Conservation (phyloP, 2,888 invertebrate species). For the Deroplatys truncata region DNA sequence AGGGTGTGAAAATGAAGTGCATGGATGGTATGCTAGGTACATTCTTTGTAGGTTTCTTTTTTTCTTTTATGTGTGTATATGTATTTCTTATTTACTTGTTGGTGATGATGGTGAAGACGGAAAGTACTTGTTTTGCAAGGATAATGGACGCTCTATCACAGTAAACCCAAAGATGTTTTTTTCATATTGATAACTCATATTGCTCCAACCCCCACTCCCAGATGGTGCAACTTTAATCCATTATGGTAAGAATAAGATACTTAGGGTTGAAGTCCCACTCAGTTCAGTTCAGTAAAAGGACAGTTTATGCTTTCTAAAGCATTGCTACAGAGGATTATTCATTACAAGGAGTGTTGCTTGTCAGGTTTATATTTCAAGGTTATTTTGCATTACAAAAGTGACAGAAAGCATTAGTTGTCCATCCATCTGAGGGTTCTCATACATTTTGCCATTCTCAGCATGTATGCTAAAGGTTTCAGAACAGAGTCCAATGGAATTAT, state of each 20-base stretch:
- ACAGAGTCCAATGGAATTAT: not conserved
- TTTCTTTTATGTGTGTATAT: not conserved
- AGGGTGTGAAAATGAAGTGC: not conserved
- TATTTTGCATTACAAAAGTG: not conserved
- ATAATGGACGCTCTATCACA: not conserved
- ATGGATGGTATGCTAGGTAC: not conserved
- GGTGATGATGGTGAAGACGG: not conserved
- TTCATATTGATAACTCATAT: not conserved
- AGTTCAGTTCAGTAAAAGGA: not conserved
- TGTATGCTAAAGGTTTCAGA: not conserved
- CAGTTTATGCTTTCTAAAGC: not conserved
- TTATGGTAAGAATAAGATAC: not conserved
- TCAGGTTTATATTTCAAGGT: not conserved
- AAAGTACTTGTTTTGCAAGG: not conserved
- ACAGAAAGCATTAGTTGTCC: slow-evolving; percentile 9
- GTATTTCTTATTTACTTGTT: not conserved
- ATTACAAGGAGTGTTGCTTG: not conserved
- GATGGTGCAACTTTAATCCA: slow-evolving; percentile 22
- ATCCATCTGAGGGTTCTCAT: slow-evolving; percentile 20
- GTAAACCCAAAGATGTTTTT: not conserved
- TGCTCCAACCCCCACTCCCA: slow-evolving; percentile 24
- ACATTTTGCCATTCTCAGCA: slow-evolving; percentile 1
- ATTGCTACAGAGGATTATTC: not conserved
- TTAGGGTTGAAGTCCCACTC: not conserved
- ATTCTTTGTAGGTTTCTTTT: not conserved